Percentiles rank a stretch among this genome's conserved stretches.
phyloP scores from a whole-genome alignment of 2,797 vertebrate genomes.

The Pangasius mekongensis region DNA sequence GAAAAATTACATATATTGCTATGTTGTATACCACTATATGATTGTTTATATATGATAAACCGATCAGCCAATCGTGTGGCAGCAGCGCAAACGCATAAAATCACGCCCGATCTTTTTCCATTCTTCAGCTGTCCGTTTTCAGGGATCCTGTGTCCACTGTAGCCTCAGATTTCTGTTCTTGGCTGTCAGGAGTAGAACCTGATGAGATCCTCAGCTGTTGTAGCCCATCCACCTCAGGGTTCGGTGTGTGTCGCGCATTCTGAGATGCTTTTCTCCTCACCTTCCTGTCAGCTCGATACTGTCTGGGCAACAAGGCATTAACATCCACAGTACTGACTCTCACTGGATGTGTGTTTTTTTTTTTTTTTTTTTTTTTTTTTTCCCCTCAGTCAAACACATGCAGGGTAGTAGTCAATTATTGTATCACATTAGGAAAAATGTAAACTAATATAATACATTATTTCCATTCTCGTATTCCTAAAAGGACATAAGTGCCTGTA shows the following conservation, averaged over 20 bases:
- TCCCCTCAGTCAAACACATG: too few species aligned
- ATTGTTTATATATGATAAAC: neutral
- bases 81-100: neutral
- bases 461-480: too few species aligned
- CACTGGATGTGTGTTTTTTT: neutral
- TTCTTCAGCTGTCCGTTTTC: neutral
- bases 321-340: neutral
- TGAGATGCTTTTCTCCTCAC: neutral
- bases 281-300: neutral
- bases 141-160: neutral
- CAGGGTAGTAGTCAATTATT: too few species aligned
- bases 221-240: neutral
- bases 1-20: neutral
- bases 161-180: too few species aligned
- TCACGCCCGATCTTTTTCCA: neutral
- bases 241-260: neutral
- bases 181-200: neutral
- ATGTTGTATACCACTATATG: too few species aligned
- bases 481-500: too few species aligned
- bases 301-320: neutral
- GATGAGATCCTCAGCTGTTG: neutral
- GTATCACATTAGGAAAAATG: too few species aligned
- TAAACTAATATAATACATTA: too few species aligned
- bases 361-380: too few species aligned
- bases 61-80: neutral